Percentiles rank a stretch among this genome's conserved stretches.
phyloP scores from a whole-genome alignment of 2,888 invertebrate genomes.

The Parelbella ahira region DNA sequence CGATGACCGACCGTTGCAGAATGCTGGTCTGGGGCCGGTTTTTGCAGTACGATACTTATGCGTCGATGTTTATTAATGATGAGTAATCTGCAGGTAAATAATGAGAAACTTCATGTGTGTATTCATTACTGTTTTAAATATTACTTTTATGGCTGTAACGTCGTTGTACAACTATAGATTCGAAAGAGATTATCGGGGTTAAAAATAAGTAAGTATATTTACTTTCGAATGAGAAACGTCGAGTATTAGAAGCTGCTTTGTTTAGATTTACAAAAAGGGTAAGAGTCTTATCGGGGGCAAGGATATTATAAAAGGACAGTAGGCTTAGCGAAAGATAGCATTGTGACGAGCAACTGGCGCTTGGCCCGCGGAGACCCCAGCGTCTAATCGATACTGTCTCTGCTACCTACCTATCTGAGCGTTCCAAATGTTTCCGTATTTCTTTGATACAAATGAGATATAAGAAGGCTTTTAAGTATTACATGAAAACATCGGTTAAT shows the following conservation, averaged over 20 bases:
- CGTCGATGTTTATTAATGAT: conserved; percentile 15
- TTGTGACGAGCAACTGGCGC: conserved; percentile 9
- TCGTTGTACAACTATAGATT: no score
- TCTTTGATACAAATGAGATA: not conserved
- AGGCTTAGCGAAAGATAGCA: conserved; percentile 3
- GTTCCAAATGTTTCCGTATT: conserved; percentile 1
- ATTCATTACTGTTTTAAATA: not conserved
- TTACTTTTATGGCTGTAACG: no score
- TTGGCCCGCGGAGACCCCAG: conserved; percentile 10
- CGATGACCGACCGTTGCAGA: conserved; percentile 35
- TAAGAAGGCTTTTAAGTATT: no score
- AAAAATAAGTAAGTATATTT: no score
- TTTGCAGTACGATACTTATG: conserved; percentile 25
- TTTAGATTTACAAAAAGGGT: no score
- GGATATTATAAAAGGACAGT: conserved; percentile 3
- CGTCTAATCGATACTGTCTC: conserved; percentile 15
- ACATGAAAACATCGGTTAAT: no score
- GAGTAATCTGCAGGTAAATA: conserved; percentile 9
- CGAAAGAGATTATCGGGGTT: no score
- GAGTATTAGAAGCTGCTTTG: no score
- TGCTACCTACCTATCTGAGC: conserved; percentile 4
- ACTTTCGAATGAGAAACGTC: no score
- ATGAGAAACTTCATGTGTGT: not conserved
- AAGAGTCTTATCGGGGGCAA: no score
- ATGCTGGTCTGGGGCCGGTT: conserved; percentile 39